A percentile compares a stretch with the other conserved stretches of the same genome.
These are phyloP conservation scores for Arenicola marina DNA, from an alignment of 2,888 invertebrate species.

Conservation along the genomic window DNA sequence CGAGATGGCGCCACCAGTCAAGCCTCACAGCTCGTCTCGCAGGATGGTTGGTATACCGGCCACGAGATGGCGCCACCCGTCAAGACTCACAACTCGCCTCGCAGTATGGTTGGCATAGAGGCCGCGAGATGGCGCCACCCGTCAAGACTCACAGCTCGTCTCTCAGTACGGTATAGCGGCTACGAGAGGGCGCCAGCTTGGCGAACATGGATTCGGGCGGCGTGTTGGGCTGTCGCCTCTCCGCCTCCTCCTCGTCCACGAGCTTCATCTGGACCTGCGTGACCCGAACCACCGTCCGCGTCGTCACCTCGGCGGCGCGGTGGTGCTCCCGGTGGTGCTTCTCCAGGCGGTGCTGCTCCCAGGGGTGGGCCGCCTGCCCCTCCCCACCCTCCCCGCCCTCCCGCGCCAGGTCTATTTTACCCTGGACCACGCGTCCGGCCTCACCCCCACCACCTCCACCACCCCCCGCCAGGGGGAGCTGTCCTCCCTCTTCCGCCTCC, in stretches of 20 bases:
- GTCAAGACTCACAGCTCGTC: slow-evolving; percentile 90
- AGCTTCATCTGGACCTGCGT: background rate
- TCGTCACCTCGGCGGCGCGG: background rate
- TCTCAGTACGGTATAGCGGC: slow-evolving; percentile 89
- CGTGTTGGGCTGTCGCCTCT: slow-evolving; percentile 61
- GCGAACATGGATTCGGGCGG: slow-evolving; percentile 97
- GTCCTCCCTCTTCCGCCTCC: too few species aligned
- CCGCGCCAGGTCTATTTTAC: too few species aligned
- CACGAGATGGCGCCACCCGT: background rate
- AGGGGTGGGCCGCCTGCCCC: too few species aligned
- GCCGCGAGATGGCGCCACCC: background rate
- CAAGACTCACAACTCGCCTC: background rate
- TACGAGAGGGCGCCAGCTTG: slow-evolving; percentile 93
- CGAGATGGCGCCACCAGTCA: too few species aligned
- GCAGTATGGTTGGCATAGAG: background rate
- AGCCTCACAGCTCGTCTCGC: too few species aligned
- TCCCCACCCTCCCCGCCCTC: too few species aligned
- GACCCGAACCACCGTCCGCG: background rate
- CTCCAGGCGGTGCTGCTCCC: background rate
- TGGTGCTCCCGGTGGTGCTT: background rate
- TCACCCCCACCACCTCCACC: too few species aligned
- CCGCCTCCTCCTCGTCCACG: background rate
- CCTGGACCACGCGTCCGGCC: too few species aligned
- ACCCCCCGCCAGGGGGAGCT: too few species aligned
- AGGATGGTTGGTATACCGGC: too few species aligned